phyloP scores from a whole-genome alignment of 2,797 vertebrate species.

The Bovichtus diacanthus region DNA sequence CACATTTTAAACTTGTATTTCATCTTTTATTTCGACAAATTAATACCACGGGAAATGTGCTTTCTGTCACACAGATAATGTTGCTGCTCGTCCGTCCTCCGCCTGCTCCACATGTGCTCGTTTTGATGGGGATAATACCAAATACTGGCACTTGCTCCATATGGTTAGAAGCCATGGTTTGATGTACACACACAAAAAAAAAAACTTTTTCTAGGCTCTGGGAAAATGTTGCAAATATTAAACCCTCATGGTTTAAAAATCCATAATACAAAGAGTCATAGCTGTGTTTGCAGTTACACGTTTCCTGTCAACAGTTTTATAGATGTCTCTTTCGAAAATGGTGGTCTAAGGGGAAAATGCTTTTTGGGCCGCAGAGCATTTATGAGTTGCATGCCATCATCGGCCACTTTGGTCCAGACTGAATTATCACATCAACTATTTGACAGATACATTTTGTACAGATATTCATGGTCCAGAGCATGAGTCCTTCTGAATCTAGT shows the following conservation, averaged over 20 bases:
- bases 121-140: background rate
- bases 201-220: background rate
- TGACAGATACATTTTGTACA: background rate
- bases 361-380: background rate
- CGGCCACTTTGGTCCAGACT: background rate
- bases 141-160: background rate
- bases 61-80: conserved; percentile 12
- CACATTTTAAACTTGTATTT: background rate
- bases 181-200: background rate
- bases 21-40: background rate
- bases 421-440: background rate
- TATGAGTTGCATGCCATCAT: background rate
- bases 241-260: background rate
- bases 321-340: background rate
- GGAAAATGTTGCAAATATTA: background rate
- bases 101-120: background rate
- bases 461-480: background rate
- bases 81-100: background rate
- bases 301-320: background rate
- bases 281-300: background rate
- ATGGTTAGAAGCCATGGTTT: background rate
- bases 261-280: background rate
- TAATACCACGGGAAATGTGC: conserved; percentile 6
- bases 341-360: background rate
- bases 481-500: background rate